Base-by-base conservation (phyloP, 2,797 vertebrate species). In the Hydrocynus forskahlii region DNA sequence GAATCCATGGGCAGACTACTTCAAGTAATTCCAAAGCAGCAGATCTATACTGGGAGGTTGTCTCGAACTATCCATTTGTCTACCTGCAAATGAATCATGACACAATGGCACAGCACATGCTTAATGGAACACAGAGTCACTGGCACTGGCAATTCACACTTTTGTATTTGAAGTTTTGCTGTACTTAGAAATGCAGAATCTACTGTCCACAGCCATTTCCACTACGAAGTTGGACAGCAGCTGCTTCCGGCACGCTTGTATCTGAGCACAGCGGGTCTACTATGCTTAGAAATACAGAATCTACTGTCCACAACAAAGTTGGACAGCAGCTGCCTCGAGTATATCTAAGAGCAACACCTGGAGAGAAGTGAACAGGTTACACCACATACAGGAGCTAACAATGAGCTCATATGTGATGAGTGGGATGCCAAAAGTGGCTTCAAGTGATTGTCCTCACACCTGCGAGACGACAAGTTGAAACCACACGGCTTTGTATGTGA, bases 31-130 rank as follows among this genome's bases (percentile, higher is more conserved):
- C 90, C 92, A 93, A 92, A 93, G 86, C 57, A 87, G 90, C 89
- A 89, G 91, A 88, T 88, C 92, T 95, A 96, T 86, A 93, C 85
- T 88, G 92, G 92, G 89, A 88, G 94, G 87, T 92, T 93, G 95
- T 90, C 92, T 89, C 90, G 92, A 83, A 92, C 88, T 87, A 90
- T 95, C 95, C 96, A 95, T 94, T 93, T 94, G 93, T 94, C 93
- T 91, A 93, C 95, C 97, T 98, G 94, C 78, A 91, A 86, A 85
- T 78, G 68, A 86, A 91, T 85, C 70, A 81, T 71, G 75, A 83
- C 84, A 78, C 66, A 16, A 55, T 19, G 57, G 66, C 23, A 83
- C 57, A 83, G 75, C 29, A 12, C 38, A 50, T 23, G 13, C 50
- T 63, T 21, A 70, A 25, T 52, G 64, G 54, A 63, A 67, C 17